phyloP scores from a whole-genome alignment of 2,113 vertebrate species.

The Pteropus alecto region DNA sequence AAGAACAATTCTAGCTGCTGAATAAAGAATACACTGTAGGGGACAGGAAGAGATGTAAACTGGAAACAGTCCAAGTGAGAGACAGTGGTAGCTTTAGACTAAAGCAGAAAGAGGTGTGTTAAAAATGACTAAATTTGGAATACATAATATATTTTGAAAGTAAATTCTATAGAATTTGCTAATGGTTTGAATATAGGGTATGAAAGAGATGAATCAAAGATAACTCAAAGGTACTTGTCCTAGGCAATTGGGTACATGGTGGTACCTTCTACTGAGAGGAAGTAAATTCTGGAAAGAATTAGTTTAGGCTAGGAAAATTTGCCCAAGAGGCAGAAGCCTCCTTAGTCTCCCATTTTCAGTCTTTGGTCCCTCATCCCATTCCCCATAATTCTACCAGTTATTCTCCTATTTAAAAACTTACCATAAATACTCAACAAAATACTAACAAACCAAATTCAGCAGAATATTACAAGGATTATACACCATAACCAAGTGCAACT shows the following conservation, averaged over 20 bases:
- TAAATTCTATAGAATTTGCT: background rate
- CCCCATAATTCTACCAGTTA: background rate
- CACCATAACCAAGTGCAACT: background rate
- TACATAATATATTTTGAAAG: background rate
- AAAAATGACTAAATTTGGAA: background rate
- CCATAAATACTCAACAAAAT: constrained; percentile 7
- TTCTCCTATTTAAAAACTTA: background rate
- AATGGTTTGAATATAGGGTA: background rate
- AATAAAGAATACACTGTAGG: background rate
- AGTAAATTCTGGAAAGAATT: background rate
- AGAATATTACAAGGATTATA: background rate
- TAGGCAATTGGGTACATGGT: background rate
- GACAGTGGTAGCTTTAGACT: background rate
- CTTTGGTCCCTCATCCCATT: background rate
- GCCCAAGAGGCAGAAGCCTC: background rate
- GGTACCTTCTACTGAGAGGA: background rate
- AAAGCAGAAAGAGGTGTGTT: background rate
- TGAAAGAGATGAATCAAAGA: background rate
- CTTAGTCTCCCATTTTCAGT: background rate
- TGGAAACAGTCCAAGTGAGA: background rate
- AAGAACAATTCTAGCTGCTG: background rate
- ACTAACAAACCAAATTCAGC: background rate
- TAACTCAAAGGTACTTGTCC: background rate
- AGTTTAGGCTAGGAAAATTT: background rate
- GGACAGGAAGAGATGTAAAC: background rate